Evolutionary conservation across 2,797 vertebrate species (phyloP).

Genomic region (Acanthurus tractus): DNA sequence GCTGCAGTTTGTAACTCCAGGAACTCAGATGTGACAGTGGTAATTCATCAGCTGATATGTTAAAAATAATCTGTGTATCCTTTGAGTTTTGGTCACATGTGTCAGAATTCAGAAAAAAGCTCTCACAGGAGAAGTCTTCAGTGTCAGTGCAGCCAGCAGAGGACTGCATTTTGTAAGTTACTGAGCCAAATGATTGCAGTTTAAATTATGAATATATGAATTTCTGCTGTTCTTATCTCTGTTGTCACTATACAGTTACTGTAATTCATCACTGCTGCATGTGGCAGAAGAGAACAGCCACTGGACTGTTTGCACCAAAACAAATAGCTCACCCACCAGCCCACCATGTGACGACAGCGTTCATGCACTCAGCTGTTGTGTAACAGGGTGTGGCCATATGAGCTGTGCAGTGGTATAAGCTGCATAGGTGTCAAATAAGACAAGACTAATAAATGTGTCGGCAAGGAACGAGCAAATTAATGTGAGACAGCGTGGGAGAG

Average conservation of each 20-base stretch:
- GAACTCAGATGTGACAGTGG: conserved; percentile 48
- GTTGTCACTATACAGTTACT: conserved; percentile 4
- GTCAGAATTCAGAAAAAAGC: conserved; percentile 55
- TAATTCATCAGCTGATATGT: conserved; percentile 65
- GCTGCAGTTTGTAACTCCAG: conserved; percentile 22
- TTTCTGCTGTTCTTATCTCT: conserved; percentile 25
- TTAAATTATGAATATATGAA: conserved; percentile 50
- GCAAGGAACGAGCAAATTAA: conserved; percentile 18
- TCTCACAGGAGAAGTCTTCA: conserved; percentile 56
- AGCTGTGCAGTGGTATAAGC: conserved; percentile 28
- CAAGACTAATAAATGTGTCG: conserved; percentile 50
- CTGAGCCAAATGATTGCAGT: conserved; percentile 60
- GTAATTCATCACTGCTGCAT: conserved; percentile 25
- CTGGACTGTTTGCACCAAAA: conserved; percentile 13
- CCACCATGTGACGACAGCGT: conserved; percentile 9
- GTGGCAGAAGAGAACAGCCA: conserved; percentile 20
- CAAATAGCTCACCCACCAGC: conserved; percentile 41
- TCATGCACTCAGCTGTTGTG: conserved; percentile 63
- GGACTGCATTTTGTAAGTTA: conserved; percentile 58
- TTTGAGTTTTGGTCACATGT: conserved; percentile 14
- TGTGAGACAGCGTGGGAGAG: conserved; percentile 7
- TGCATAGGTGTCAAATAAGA: conserved; percentile 50
- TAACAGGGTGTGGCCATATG: conserved; percentile 65
- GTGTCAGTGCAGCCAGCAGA: conserved; percentile 48
- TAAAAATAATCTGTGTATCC: conserved; percentile 68